These are phyloP conservation scores for Herminia tarsipennalis DNA, from an alignment of 2,888 invertebrate genomes.

Conservation along the genomic window DNA sequence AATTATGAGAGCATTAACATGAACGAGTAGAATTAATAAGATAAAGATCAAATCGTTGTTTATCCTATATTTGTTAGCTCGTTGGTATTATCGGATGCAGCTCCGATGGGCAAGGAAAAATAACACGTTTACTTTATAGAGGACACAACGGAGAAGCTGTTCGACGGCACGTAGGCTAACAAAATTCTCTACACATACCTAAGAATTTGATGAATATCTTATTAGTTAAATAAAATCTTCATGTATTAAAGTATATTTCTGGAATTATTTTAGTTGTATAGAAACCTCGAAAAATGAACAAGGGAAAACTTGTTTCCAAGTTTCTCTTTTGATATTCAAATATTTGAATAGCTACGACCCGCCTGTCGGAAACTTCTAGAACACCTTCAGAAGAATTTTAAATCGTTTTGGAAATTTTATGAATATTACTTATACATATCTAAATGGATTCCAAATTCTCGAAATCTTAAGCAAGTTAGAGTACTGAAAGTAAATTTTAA, in stretches of 20 bases:
- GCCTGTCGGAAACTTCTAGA: slow-evolving; percentile 10
- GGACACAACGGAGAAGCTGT: not conserved
- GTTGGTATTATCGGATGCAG: slow-evolving; percentile 1
- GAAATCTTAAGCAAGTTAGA: too few relatives aligned
- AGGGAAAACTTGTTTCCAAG: slow-evolving; percentile 15
- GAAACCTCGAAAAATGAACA: slow-evolving; percentile 14
- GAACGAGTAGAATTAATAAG: too few relatives aligned
- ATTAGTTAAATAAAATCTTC: too few relatives aligned
- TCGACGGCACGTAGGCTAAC: not conserved
- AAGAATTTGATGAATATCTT: too few relatives aligned
- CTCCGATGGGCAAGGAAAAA: not conserved
- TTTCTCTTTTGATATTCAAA: slow-evolving; percentile 31
- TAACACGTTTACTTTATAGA: not conserved
- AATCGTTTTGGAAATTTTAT: not conserved
- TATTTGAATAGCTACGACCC: slow-evolving; percentile 16
- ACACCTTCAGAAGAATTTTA: slow-evolving; percentile 13
- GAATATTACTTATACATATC: too few relatives aligned
- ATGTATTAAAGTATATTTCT: too few relatives aligned
- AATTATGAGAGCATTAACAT: too few relatives aligned
- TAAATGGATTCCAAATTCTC: too few relatives aligned
- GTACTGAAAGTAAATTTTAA: too few relatives aligned
- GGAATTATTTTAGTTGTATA: not conserved
- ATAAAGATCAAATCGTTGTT: too few relatives aligned
- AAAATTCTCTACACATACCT: too few relatives aligned
- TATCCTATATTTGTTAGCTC: slow-evolving; percentile 3